A percentile compares a stretch with the other conserved stretches of the same genome.
Evolutionary conservation across 1,140 invertebrate species (phyloP).

Genomic region (Ptiloglossa arizonensis): DNA sequence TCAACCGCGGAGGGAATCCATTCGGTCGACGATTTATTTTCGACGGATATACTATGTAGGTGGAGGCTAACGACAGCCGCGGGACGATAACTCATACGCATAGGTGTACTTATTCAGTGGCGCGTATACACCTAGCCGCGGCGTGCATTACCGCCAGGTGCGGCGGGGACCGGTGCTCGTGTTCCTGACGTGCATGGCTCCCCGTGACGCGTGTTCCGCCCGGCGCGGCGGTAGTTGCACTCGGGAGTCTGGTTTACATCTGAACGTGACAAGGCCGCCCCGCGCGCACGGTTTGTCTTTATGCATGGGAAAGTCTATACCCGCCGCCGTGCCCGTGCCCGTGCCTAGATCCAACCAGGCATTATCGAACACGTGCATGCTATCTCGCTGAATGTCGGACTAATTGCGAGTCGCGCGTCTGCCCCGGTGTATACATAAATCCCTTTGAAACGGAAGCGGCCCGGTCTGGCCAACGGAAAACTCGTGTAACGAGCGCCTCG

Average conservation of each 20-base stretch:
- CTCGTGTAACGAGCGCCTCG: constrained; percentile 50
- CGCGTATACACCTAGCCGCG: constrained; percentile 20
- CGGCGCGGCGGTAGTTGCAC: constrained; percentile 67
- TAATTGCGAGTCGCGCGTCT: constrained; percentile 60
- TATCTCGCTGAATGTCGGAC: constrained; percentile 61
- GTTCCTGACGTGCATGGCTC: constrained; percentile 75
- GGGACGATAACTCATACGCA: constrained; percentile 31
- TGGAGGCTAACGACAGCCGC: neutral
- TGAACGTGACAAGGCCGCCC: constrained; percentile 77
- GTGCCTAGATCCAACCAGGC: constrained; percentile 53
- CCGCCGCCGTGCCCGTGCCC: neutral
- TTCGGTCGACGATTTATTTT: neutral
- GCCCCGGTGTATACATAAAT: constrained; percentile 12
- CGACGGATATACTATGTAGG: neutral
- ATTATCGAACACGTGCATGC: constrained; percentile 60
- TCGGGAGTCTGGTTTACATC: constrained; percentile 72
- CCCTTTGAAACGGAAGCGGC: constrained; percentile 60
- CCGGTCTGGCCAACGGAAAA: constrained; percentile 45
- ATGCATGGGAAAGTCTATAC: constrained; percentile 75
- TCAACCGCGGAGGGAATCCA: neutral
- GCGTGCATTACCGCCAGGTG: constrained; percentile 61
- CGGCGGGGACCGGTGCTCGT: constrained; percentile 63
- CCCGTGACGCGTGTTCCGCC: constrained; percentile 70
- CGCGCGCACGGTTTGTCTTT: constrained; percentile 74
- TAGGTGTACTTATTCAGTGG: constrained; percentile 50